A percentile compares a stretch with the other conserved stretches of the same genome.
Evolutionary conservation across 1,140 invertebrate species (phyloP).

Genomic region (Elysia chlorotica): DNA sequence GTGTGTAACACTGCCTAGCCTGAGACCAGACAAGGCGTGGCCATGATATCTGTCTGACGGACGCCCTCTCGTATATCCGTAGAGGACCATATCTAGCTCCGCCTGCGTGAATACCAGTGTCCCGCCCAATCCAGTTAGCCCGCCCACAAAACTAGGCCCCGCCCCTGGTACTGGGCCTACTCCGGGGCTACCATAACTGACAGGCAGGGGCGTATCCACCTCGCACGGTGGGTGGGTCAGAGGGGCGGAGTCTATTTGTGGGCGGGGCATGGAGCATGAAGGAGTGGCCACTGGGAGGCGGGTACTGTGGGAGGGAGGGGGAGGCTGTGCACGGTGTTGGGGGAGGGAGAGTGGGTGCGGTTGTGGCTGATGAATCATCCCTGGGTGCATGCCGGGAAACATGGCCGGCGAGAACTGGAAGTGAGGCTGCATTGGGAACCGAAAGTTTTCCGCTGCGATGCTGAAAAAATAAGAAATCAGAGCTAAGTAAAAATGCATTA

Average conservation of each 20-base stretch:
- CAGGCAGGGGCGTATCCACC: too few species aligned
- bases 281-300: too few species aligned
- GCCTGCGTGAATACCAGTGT: constrained; percentile 51
- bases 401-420: not conserved
- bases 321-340: not conserved
- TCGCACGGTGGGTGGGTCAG: too few species aligned
- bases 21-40: constrained; percentile 57
- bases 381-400: constrained; percentile 8
- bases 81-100: constrained; percentile 58
- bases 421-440: constrained; percentile 9
- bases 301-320: not conserved
- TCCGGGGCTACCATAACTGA: too few species aligned
- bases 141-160: too few species aligned
- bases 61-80: constrained; percentile 48
- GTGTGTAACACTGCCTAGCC: constrained; percentile 50
- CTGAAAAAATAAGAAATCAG: not conserved
- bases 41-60: constrained; percentile 32
- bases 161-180: too few species aligned
- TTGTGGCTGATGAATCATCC: not conserved
- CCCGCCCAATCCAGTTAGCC: too few species aligned
- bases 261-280: constrained; percentile 15
- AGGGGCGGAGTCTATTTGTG: too few species aligned
- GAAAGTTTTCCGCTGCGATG: constrained; percentile 1
- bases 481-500: not conserved
- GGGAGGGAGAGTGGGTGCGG: not conserved